Conservation (phyloP, 2,888 invertebrate genomes). For the Dorcus parallelipipedus region DNA sequence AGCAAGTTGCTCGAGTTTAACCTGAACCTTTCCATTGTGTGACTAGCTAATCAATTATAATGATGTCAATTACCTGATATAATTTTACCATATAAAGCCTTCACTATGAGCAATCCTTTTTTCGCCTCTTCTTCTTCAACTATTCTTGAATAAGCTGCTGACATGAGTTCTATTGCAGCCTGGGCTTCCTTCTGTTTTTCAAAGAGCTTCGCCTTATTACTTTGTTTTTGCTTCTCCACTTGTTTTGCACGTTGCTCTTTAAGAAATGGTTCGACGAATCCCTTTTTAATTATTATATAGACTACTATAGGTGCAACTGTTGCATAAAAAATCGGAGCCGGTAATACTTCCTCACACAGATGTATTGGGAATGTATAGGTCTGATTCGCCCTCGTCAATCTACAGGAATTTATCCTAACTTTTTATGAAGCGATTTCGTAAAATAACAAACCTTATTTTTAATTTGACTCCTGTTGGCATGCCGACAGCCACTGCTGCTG, state of each 20-base stretch:
- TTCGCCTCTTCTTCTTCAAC: conserved; percentile 76
- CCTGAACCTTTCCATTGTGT: no score
- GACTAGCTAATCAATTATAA: no score
- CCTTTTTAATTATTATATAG: conserved; percentile 78
- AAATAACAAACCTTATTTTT: conserved; percentile 69
- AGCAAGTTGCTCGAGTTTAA: no score
- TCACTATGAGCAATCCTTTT: conserved; percentile 79
- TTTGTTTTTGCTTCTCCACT: conserved; percentile 76
- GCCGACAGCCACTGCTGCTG: conserved; percentile 81
- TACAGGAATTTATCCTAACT: conserved; percentile 39
- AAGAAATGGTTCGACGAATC: conserved; percentile 81
- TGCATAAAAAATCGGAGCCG: conserved; percentile 90
- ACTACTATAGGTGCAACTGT: conserved; percentile 81
- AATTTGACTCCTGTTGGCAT: conserved; percentile 85
- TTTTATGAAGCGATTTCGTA: no score
- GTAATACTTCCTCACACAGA: conserved; percentile 84
- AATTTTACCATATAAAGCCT: conserved; percentile 78
- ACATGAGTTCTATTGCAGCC: conserved; percentile 87
- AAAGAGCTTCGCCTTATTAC: conserved; percentile 71
- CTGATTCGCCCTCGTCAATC: conserved; percentile 83
- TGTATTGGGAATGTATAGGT: conserved; percentile 86
- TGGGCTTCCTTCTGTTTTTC: conserved; percentile 82
- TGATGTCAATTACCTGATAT: conserved; percentile 33
- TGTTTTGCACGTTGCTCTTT: conserved; percentile 74
- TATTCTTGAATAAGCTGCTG: conserved; percentile 82